These are phyloP conservation scores for Trachemys scripta DNA, from an alignment of 2,113 vertebrate genomes.

Conservation along the genomic window DNA sequence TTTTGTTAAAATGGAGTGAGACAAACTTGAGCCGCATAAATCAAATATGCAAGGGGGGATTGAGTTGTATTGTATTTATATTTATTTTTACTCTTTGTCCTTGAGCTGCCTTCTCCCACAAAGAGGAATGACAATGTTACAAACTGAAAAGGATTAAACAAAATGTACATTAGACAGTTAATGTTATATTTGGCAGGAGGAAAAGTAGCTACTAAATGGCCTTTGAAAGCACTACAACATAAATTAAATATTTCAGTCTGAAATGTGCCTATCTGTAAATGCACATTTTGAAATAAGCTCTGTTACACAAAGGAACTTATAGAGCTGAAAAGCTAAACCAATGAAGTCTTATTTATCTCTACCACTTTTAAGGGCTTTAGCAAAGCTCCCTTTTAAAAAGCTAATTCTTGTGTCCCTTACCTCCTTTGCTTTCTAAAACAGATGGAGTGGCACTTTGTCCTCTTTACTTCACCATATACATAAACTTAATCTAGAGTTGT, in stretches of 20 bases:
- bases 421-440: background rate
- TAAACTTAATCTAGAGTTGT: background rate
- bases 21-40: background rate
- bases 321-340: background rate
- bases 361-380: background rate
- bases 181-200: background rate
- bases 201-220: background rate
- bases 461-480: background rate
- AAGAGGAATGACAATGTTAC: background rate
- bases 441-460: conserved; percentile 28
- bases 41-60: background rate
- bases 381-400: conserved; percentile 16
- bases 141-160: background rate
- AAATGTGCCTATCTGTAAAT: background rate
- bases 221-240: background rate
- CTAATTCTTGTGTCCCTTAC: conserved; percentile 50
- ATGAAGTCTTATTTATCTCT: conserved; percentile 15
- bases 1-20: background rate
- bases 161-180: background rate
- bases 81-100: background rate
- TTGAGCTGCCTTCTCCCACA: background rate
- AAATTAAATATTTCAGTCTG: fast-evolving
- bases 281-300: background rate
- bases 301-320: background rate
- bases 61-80: fast-evolving